A percentile compares a stretch with the other conserved stretches of the same genome.
phyloP scores from a whole-genome alignment of 1,140 invertebrate genomes.

The Halictus rubicundus region DNA sequence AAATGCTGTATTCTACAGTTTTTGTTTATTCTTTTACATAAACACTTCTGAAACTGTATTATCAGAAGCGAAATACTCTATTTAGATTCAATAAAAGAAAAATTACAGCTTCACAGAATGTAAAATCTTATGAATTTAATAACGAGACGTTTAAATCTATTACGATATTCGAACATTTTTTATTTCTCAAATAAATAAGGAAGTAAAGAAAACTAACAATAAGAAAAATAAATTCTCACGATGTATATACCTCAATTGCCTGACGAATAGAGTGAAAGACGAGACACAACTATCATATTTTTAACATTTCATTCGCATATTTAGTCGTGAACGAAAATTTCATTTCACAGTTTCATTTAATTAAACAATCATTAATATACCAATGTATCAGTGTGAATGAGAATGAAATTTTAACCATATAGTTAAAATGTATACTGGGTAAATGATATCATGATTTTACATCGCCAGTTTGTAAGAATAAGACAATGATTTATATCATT shows the following conservation, averaged over 20 bases:
- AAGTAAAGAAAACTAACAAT: not conserved
- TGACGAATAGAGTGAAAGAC: constrained; percentile 1
- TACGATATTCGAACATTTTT: constrained; percentile 7
- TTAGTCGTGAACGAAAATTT: constrained; percentile 2
- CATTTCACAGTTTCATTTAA: constrained; percentile 10
- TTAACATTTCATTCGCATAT: constrained; percentile 21
- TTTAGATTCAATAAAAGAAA: not conserved
- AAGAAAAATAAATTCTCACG: not conserved
- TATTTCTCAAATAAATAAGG: not conserved
- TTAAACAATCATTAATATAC: constrained; percentile 1
- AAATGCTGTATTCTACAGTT: not conserved
- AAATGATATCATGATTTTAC: constrained; percentile 14
- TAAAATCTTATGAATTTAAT: not conserved
- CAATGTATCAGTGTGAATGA: not conserved
- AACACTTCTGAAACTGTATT: not conserved
- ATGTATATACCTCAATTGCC: constrained; percentile 36
- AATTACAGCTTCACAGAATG: not conserved
- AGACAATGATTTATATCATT: not conserved
- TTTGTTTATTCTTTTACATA: not conserved
- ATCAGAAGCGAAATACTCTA: not conserved
- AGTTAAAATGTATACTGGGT: not conserved
- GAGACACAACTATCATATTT: not conserved
- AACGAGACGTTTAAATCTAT: not conserved
- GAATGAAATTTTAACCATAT: not conserved
- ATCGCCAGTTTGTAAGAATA: not conserved